A percentile compares a stretch with the other conserved stretches of the same genome.
phyloP scores from a whole-genome alignment of 2,113 vertebrate genomes.

The Thamnaconus septentrionalis region DNA sequence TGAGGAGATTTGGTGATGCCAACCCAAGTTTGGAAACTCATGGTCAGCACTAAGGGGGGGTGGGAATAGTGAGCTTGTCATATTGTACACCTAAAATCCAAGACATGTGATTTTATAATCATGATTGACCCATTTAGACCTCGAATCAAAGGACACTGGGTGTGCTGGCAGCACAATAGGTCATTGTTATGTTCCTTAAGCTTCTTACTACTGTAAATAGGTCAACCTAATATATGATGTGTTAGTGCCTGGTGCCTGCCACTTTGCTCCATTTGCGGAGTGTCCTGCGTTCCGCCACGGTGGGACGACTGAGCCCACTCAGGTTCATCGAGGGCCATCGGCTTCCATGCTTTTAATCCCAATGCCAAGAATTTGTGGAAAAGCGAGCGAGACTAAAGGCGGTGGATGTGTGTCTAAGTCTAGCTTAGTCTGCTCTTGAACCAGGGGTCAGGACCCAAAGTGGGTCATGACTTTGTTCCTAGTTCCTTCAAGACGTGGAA shows the following conservation, averaged over 20 bases:
- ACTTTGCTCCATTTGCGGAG: conserved; percentile 17
- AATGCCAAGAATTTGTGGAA: conserved; percentile 26
- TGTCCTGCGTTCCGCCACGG: conserved; percentile 16
- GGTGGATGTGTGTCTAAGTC: not conserved
- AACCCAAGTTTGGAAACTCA: conserved; percentile 18
- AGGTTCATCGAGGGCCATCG: conserved; percentile 12
- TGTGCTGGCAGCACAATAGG: conserved; percentile 54
- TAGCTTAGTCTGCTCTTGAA: conserved; percentile 34
- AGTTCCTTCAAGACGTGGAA: conserved; percentile 46
- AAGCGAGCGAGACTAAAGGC: conserved; percentile 13
- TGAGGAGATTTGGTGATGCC: conserved; percentile 17
- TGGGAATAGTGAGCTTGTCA: conserved; percentile 34
- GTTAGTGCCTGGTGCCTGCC: conserved; percentile 58
- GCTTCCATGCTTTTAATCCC: conserved; percentile 41
- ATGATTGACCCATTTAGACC: conserved; percentile 55
- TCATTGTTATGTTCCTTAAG: conserved; percentile 61
- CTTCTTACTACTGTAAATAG: conserved; percentile 64
- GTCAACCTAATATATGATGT: conserved; percentile 58
- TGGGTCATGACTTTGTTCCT: conserved; percentile 37
- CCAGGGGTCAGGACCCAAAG: conserved; percentile 17
- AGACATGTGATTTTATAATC: conserved; percentile 68
- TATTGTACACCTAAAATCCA: conserved; percentile 53
- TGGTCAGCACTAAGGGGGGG: conserved; percentile 10
- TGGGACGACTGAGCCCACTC: not conserved
- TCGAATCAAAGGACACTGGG: conserved; percentile 53